phyloP scores from a whole-genome alignment of 2,888 invertebrate genomes.

The Drosophila koepferae region DNA sequence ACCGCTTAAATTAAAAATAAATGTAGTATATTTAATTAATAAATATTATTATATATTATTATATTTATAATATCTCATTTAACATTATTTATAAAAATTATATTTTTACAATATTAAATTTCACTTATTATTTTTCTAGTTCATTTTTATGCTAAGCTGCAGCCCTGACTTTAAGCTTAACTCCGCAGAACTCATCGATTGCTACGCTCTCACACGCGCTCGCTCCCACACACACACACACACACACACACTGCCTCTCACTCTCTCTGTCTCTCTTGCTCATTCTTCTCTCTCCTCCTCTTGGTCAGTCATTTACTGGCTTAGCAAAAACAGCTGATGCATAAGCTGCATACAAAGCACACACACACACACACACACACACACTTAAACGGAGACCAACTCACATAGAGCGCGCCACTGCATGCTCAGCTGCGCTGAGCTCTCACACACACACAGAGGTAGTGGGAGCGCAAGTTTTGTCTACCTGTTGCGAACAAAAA shows the following conservation, averaged over 20 bases:
- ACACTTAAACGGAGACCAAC: not conserved
- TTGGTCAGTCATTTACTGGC: constrained; percentile 27
- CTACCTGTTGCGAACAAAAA: constrained; percentile 52
- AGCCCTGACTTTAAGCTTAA: constrained; percentile 33
- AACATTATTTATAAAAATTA: not conserved
- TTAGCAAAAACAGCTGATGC: constrained; percentile 54
- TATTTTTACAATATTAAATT: not conserved
- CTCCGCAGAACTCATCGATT: not conserved
- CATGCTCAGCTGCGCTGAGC: constrained; percentile 19
- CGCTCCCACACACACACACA: not conserved
- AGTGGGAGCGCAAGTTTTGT: constrained; percentile 30
- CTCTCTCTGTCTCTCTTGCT: not conserved
- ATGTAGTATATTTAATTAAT: too few species aligned
- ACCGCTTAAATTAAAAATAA: not conserved
- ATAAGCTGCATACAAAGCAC: constrained; percentile 28
- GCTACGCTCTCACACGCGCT: constrained; percentile 3
- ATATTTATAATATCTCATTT: not conserved
- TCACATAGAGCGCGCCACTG: constrained; percentile 13
- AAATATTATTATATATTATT: too few species aligned
- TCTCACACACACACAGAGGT: constrained; percentile 11
- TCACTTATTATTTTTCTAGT: not conserved
- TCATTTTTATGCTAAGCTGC: not conserved
- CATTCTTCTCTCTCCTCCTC: not conserved
- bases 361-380: not conserved
- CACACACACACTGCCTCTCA: not conserved